Percentiles rank a stretch among this genome's conserved stretches.
Conservation (phyloP, 2,113 vertebrate genomes). For the Siniperca chuatsi region DNA sequence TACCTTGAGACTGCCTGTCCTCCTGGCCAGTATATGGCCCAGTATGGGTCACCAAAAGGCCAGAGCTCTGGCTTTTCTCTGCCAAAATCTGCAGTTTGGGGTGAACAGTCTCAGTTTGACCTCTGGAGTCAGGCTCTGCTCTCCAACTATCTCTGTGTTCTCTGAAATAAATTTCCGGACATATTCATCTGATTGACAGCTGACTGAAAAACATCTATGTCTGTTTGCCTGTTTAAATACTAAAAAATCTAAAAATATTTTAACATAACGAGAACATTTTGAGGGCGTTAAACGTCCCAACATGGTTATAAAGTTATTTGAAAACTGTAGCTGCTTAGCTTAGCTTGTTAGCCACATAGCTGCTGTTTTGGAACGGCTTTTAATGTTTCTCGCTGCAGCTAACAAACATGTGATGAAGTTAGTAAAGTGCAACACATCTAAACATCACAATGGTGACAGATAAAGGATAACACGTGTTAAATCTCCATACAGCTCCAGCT, state of each 20-base stretch:
- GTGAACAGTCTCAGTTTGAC: conserved; percentile 91
- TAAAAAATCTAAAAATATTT: not conserved
- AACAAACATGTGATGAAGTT: no score
- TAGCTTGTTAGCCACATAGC: not conserved
- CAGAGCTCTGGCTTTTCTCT: conserved; percentile 89
- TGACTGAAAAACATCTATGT: not conserved
- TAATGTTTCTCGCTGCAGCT: no score
- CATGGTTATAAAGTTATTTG: not conserved
- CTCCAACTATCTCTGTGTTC: conserved; percentile 88
- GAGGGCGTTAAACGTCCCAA: not conserved
- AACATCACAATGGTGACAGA: not conserved
- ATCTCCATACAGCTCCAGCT: fast-evolving
- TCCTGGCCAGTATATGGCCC: conserved; percentile 98
- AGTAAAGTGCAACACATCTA: no score
- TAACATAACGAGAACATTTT: not conserved
- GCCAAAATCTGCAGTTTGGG: conserved; percentile 91
- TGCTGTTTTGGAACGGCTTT: no score
- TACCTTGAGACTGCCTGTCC: conserved; percentile 94
- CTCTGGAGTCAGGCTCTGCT: conserved; percentile 90
- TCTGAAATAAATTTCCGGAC: conserved; percentile 86
- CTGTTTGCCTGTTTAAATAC: not conserved
- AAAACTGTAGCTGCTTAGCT: not conserved
- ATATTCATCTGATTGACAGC: conserved; percentile 43
- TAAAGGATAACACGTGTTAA: not conserved
- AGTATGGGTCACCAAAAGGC: conserved; percentile 93